Evolutionary conservation across 2,113 vertebrate species (phyloP), one percentile per base, ranked within the genome.

Genomic region (Antigone vipio): DNA sequence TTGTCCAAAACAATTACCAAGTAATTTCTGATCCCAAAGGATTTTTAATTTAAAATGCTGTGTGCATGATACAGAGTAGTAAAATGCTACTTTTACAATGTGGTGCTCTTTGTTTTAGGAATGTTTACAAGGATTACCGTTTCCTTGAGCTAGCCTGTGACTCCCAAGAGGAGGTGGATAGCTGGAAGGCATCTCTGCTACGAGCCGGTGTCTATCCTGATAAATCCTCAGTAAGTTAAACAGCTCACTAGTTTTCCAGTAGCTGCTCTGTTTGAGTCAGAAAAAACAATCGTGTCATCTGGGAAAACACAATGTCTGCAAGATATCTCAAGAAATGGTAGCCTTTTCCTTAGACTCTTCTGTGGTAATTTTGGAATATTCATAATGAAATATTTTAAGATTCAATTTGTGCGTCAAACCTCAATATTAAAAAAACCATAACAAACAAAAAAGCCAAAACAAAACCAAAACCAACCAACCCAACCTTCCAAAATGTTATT

Each of bases 111-210:
- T 93, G 93, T 97, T 98, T 75, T 81, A 99, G 99, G 98, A 99
- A 99, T 97, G 99, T 99, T 96, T 99, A 99, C 97, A 99, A 99
- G 98, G 99, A 99, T 98, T 99, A 99, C 98, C 98, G 98, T 88
- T 98, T 98, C 97, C 98, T 99, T 97, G 99, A 99, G 97, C 97
- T 99, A 96, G 98, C 98, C 76, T 99, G 99, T 94, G 98, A 98
- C 96, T 98, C 98, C 75, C 99, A 99, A 96, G 99, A 99, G 97
- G 99, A 99, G 88, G 95, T 99, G 96, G 99, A 99, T 98, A 99
- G 99, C 98, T 99, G 99, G 99, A 99, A 99, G 97, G 98, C 98
- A n/a, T 99, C 99, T 93, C 98, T 99, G 60, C 98, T 99, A 4
- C 98, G 99, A 93, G 99, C 99, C 14, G 99, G 99, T 83, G 98